Base-by-base conservation (phyloP, 2,888 invertebrate species). In the Rhorus exstirpatorius region DNA sequence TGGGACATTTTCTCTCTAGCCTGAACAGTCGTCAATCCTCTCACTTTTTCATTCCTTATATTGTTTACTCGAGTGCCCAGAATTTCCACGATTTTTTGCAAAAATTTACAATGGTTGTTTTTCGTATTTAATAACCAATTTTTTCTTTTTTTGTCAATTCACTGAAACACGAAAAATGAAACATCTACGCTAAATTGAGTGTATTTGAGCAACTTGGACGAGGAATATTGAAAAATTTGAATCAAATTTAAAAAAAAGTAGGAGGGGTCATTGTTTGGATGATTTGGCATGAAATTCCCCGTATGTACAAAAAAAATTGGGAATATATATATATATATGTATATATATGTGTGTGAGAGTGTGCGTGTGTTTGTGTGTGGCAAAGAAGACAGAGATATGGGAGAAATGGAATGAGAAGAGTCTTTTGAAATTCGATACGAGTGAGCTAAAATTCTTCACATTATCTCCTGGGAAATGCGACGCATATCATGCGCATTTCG, bases 371-470 rank as follows among this genome's bases (percentile, higher is more conserved):
- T n/a, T n/a, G n/a, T 21, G 17, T 31, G 31, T n/a, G 65, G 61
- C 41, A 38, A 58, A 35, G 51, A 31, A 72, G 76, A 26, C 41
- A 53, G 44, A 49, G 61, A n/a, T 26, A 71, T 41, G 41, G 49
- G 67, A 77, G 76, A 41, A 79, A 24, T 67, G 35, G 17, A n/a
- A 70, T 60, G 83, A 82, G 80, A 10, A 49, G 49, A n/a, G 65
- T 77, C 78, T 86, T 86, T 87, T 87, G 87, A 87, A 87, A 87
- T 81, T 79, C 80, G 87, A 87, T 76, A 65, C 85, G 86, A 75
- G 75, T n/a, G 41, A 74, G 41, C 51, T 76, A 65, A 71, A 12
- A 71, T 76, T 71, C 76, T 71, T 65, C 65, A 71, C 67, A 60
- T 68, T n/a, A 46, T 74, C 71, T 72, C 60, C n/a, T 72, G 71